Base-by-base conservation (phyloP, 2,888 invertebrate species). In the Hanleya hanleyi region DNA sequence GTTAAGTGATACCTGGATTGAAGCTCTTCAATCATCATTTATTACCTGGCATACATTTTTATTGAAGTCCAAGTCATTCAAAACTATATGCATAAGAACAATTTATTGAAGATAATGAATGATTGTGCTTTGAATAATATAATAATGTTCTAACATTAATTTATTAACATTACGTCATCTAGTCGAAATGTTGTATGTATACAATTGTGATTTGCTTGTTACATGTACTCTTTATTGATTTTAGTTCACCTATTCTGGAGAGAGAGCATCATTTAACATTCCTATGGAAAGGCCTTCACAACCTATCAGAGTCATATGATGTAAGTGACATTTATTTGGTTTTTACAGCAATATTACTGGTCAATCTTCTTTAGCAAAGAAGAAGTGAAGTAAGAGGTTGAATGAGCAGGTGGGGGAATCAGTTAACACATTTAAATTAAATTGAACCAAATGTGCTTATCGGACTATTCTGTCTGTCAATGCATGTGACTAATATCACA, bases 301-400 rank as follows among this genome's bases (percentile, higher is more conserved):
- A 92, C 84, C 91, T 97, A 80, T 94, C 95, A 57, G 91, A 92
- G 74, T 93, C 93, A 76, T 96, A 96, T 87, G 94, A 95, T 90
- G 93, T 92, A 88, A 83, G 76, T 61, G 37, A 50, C 15, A 29
- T 22, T 66, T 37, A 9, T 37, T 29, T 65, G 65, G 2, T 22
- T 32, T 36, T n/a, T 32, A 33, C 32, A 33, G 32, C 22, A 6
- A 65, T 18, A 4, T 5, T 37, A 65, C 37, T 33, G 4, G 26
- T 65, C 36, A 35, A 62, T 29, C 15, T 32, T 3, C 7, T 51
- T 29, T 3, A 29, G 32, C 35, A 66, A 12, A 66, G 2, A 7
- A 18, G n/a, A n/a, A n/a, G n/a, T n/a, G n/a, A n/a, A n/a, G n/a
- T n/a, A n/a, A n/a, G n/a, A n/a, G n/a, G n/a, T n/a, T n/a, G n/a